Evolutionary conservation across 2,113 vertebrate genomes (phyloP), one percentile per base, ranked within the genome.

Genomic region (Picathartes gymnocephalus): DNA sequence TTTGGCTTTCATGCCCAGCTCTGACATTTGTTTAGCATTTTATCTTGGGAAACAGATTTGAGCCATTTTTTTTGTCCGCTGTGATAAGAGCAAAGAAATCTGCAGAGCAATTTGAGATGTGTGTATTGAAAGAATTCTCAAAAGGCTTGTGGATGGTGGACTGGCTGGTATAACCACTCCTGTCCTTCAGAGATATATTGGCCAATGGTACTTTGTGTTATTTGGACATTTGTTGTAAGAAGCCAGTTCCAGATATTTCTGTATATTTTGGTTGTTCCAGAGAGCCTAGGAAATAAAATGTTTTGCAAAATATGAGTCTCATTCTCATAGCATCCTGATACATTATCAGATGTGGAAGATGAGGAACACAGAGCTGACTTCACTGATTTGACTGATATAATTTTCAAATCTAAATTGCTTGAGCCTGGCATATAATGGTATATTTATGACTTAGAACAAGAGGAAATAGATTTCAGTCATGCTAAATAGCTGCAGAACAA

Each of bases 331-430:
- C 0, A 1, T 61, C 39, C 33, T 58, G 33, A 58, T 51, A 51
- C 2, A 11, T 64, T 58, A 18, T 69, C 76, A 86, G n/a, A 13
- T 35, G 24, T 48, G 44, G 44, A 88, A 80, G 42, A 22, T 77
- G 35, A 93, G 19, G 47, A 80, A 87, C 42, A 84, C 24, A 68
- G 25, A 90, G 28, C 39, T 79, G 60, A 91, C 65, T 79, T 64
- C 66, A 64, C 37, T 81, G 51, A 87, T 89, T 69, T 72, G 44
- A 47, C 27, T 69, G 78, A 90, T 81, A 76, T 25, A 54, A 74
- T 74, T 93, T 94, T 69, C 25, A 84, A 88, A 92, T 64, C 56
- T 74, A 51, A 71, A 88, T 92, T 92, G 58, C 90, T 77, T 81
- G 39, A 68, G 44, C 25, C 60, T 88, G 80, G 28, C 37, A 68